Conservation (phyloP, 2,888 invertebrate species). For the Melangyna quadrimaculata region DNA sequence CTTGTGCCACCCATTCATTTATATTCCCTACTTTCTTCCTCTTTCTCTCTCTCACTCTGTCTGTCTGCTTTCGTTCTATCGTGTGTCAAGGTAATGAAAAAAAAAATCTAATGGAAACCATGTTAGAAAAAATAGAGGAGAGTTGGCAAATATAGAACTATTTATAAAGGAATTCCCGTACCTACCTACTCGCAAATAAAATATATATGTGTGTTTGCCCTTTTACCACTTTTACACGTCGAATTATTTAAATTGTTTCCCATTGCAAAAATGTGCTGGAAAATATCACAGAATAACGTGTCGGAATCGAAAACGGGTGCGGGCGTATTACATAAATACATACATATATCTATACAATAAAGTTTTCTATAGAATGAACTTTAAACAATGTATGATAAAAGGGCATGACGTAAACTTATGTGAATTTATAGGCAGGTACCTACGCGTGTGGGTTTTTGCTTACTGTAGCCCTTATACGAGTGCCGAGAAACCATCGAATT, state of each 20-base stretch:
- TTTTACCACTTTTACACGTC: constrained; percentile 38
- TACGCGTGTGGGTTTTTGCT: neutral
- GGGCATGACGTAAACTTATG: neutral
- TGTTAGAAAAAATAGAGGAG: constrained; percentile 30
- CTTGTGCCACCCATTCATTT: neutral
- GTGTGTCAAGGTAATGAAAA: constrained; percentile 52
- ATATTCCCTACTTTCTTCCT: neutral
- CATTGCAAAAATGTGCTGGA: neutral
- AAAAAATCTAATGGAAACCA: constrained; percentile 44
- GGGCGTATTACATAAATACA: too few species aligned
- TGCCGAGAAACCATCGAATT: neutral
- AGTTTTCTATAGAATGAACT: neutral
- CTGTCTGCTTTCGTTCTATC: neutral
- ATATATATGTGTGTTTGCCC: constrained; percentile 23
- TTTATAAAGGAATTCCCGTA: constrained; percentile 27
- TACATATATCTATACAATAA: too few species aligned
- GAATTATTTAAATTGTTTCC: constrained; percentile 45
- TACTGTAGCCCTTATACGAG: neutral
- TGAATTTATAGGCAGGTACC: neutral
- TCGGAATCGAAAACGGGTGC: neutral
- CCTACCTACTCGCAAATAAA: constrained; percentile 1
- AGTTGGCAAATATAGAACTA: constrained; percentile 48
- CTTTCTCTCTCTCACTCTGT: neutral
- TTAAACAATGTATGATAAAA: neutral
- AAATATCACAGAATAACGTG: neutral